These are phyloP conservation scores for Drosophila nigromelanica DNA, from an alignment of 1,140 invertebrate species.

Conservation along the genomic window DNA sequence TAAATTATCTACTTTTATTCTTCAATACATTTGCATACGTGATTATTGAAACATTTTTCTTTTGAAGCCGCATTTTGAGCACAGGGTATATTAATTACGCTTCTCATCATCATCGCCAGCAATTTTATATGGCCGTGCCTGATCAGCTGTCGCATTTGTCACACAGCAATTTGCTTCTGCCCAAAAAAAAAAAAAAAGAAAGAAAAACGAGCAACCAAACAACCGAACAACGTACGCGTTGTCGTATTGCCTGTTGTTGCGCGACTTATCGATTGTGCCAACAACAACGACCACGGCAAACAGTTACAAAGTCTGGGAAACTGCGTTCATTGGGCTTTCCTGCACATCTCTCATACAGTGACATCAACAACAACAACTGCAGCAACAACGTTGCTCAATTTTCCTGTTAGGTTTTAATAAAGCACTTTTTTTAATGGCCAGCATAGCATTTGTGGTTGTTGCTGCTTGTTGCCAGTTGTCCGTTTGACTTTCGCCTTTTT, in stretches of 20 bases:
- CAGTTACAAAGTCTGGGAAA: constrained; percentile 41
- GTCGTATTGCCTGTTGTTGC: constrained; percentile 24
- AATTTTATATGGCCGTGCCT: constrained; percentile 12
- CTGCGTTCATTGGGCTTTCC: constrained; percentile 29
- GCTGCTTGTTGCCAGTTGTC: constrained; percentile 9
- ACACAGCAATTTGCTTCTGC: constrained; percentile 48
- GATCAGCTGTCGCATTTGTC: constrained; percentile 30
- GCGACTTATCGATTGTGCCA: constrained; percentile 42
- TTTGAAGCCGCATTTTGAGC: no score
- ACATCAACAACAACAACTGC: constrained; percentile 2
- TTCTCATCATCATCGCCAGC: background rate
- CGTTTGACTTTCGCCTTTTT: constrained; percentile 62
- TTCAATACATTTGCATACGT: no score
- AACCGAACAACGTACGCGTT: constrained; percentile 35
- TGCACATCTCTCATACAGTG: constrained; percentile 24
- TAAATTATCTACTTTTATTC: no score
- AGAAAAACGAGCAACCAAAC: constrained; percentile 5
- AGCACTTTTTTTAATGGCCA: constrained; percentile 57
- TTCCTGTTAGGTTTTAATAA: constrained; percentile 55
- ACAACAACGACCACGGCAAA: constrained; percentile 16
- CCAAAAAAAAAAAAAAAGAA: constrained; percentile 12
- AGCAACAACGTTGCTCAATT: constrained; percentile 36
- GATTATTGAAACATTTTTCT: background rate
- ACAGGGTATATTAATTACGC: background rate
- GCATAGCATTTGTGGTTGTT: constrained; percentile 35